Conservation (phyloP, 2,888 invertebrate species). For the Leptothorax acervorum region DNA sequence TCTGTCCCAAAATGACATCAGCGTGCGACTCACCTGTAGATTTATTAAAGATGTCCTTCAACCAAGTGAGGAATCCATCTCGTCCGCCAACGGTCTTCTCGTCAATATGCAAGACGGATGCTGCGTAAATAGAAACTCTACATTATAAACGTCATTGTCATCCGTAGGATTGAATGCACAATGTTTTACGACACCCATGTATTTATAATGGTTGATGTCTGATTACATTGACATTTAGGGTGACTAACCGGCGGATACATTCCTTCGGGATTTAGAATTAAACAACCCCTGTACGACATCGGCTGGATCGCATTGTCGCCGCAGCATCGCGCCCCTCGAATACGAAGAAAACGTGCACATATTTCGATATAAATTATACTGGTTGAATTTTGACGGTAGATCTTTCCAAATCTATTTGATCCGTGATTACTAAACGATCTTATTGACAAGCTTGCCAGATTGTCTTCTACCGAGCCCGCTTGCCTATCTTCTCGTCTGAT, state of each 20-base stretch:
- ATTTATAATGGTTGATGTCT: not conserved
- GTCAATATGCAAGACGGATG: constrained; percentile 24
- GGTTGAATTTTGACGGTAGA: constrained; percentile 36
- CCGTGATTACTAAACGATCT: constrained; percentile 37
- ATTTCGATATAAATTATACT: constrained; percentile 61
- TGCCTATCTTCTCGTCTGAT: constrained; percentile 53
- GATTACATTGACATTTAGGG: constrained; percentile 19
- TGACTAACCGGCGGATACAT: constrained; percentile 65
- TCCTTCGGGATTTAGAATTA: constrained; percentile 48
- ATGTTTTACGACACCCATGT: not conserved
- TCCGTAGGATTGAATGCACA: not conserved
- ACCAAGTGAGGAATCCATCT: constrained; percentile 72
- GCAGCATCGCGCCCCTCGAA: constrained; percentile 53
- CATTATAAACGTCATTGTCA: constrained; percentile 32
- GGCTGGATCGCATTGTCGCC: constrained; percentile 51
- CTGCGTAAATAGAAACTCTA: constrained; percentile 43
- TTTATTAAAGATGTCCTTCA: constrained; percentile 74
- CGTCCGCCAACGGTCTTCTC: constrained; percentile 31
- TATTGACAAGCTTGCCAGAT: constrained; percentile 61
- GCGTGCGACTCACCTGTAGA: constrained; percentile 62
- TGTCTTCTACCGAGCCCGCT: constrained; percentile 64
- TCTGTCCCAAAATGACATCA: not conserved
- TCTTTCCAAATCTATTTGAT: constrained; percentile 34
- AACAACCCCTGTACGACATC: constrained; percentile 48
- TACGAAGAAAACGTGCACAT: constrained; percentile 45